A percentile compares a stretch with the other conserved stretches of the same genome.
These are phyloP conservation scores for Xyrichtys novacula DNA, from an alignment of 2,797 vertebrate genomes.

Conservation along the genomic window DNA sequence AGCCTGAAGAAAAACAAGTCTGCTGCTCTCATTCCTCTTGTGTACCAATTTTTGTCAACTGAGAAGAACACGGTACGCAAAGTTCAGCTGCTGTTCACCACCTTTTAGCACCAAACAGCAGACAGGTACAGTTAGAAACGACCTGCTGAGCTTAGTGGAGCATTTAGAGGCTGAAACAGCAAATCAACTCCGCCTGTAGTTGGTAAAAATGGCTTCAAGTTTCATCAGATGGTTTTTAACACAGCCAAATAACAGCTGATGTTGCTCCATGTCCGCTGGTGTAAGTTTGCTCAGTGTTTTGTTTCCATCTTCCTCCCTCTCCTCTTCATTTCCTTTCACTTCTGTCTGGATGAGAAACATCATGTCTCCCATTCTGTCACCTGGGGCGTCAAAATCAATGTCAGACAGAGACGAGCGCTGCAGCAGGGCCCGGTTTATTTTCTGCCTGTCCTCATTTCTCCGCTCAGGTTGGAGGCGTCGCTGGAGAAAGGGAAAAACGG, in stretches of 20 bases:
- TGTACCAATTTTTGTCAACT: too few species aligned
- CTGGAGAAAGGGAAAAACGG: constrained; percentile 79
- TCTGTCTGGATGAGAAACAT: constrained; percentile 26
- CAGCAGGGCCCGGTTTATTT: constrained; percentile 28
- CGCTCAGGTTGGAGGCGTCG: constrained; percentile 67
- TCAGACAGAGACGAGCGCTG: constrained; percentile 16
- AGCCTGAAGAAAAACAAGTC: too few species aligned
- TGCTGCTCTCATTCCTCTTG: too few species aligned
- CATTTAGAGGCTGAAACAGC: neutral
- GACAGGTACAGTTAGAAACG: neutral
- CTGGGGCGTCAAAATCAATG: constrained; percentile 28
- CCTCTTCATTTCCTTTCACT: constrained; percentile 28
- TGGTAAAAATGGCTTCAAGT: too few species aligned
- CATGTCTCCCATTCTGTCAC: constrained; percentile 12
- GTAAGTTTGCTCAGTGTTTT: neutral
- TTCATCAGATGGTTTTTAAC: too few species aligned
- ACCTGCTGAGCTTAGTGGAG: neutral
- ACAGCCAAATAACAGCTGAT: neutral
- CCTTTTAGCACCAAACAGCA: neutral
- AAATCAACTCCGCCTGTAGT: neutral
- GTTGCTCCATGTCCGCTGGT: neutral
- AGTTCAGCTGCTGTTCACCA: too few species aligned
- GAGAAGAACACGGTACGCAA: too few species aligned
- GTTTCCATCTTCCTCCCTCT: neutral
- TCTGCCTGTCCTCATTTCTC: constrained; percentile 41